A percentile compares a stretch with the other conserved stretches of the same genome.
Conservation (phyloP, 2,888 invertebrate genomes). For the Boloria selene region DNA sequence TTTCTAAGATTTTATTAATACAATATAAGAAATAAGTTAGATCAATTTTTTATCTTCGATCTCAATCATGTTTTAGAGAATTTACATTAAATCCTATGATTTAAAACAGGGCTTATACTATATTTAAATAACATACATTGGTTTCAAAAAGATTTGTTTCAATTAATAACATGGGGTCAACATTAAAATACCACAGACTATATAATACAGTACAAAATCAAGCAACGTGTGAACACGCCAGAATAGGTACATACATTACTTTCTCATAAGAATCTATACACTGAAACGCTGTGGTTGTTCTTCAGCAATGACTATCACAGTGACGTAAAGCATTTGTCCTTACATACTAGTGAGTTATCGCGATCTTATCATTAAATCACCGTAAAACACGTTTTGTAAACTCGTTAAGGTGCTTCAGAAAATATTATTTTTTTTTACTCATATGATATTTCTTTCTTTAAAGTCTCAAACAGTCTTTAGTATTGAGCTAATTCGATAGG, state of each 20-base stretch:
- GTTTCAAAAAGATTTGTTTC: neutral
- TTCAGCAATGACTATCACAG: conserved; percentile 80
- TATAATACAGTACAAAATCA: conserved; percentile 44
- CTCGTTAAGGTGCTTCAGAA: conserved; percentile 77
- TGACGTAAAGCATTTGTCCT: conserved; percentile 81
- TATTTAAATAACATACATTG: neutral
- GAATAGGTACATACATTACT: conserved; percentile 51
- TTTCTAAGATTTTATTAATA: neutral
- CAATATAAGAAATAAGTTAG: conserved; percentile 9
- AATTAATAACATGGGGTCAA: conserved; percentile 1
- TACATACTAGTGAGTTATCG: conserved; percentile 80
- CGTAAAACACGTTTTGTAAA: conserved; percentile 76
- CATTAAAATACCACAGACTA: neutral
- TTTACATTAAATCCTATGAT: neutral
- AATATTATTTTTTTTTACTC: conserved; percentile 65
- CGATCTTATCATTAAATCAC: conserved; percentile 76
- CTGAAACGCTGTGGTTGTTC: conserved; percentile 70
- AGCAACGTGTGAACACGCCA: conserved; percentile 47
- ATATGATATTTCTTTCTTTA: conserved; percentile 66
- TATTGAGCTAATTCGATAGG: conserved; percentile 77
- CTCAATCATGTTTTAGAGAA: neutral
- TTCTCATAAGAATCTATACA: conserved; percentile 53
- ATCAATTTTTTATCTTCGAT: neutral
- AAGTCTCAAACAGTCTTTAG: conserved; percentile 78
- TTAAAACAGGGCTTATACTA: neutral